Evolutionary conservation across 1,140 invertebrate genomes (phyloP), one percentile per base, ranked within the genome.

Genomic region (Bombyx mori): DNA sequence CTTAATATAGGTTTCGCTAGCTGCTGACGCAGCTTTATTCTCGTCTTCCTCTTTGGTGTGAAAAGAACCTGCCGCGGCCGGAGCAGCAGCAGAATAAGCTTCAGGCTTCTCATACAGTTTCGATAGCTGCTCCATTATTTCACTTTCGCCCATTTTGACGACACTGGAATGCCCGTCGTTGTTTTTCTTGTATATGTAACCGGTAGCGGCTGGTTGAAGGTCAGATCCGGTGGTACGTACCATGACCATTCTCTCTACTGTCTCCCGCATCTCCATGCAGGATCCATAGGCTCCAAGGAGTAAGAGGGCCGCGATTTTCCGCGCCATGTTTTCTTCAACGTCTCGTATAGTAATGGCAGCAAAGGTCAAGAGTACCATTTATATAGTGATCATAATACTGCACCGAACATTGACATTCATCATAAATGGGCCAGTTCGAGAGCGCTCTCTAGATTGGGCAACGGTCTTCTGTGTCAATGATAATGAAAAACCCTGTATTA

Each of bases 131-230:
- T 84, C 75, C 64, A 88, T 76, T 8, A 87, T 75, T 56, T 88
- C 83, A 52, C 75, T 81, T 26, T 84, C 84, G 12, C 86, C 88
- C 69, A 90, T 82, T 61, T 87, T 71, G 7, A 88, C 76, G 8
- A 89, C 86, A 54, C 80, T 86, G 3, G 77, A 82, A 2, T 83
- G 79, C 0, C 83, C 85, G 43, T 87, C 74, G 42, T 73, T 84
- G 52, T 88, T 82, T 61, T 86, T 90, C 48, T 88, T 81, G 68
- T 89, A 90, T 48, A 90, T 88, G 61, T 88, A 90, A 7, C 89
- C 89, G 0, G 88, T 88, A 0, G 88, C 88, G 0, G 82, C 85
- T 1, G 87, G 88, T 43, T 86, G 83, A n/a, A 88, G 78, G 62
- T 89, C 89, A 12, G 85, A 82, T 3, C 88, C 79, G 0, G 80